Conservation (phyloP, 2,113 vertebrate genomes). For the Eclectus roratus region DNA sequence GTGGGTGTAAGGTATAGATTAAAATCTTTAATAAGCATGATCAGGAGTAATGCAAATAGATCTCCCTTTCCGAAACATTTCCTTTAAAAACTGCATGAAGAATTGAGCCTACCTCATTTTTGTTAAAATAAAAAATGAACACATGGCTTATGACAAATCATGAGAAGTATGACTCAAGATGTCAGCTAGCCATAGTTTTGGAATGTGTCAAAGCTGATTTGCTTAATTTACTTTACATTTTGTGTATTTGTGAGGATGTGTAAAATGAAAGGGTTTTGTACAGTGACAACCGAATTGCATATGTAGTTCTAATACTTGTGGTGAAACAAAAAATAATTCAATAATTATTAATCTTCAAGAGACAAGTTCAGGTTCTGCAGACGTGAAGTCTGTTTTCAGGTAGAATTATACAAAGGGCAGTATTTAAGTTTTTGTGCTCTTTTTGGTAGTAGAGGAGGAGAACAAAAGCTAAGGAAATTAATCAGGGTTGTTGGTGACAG, state of each 20-base stretch:
- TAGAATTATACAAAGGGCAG: neutral
- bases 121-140: slow-evolving; percentile 20
- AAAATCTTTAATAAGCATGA: neutral
- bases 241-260: neutral
- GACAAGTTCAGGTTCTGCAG: neutral
- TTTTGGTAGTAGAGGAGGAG: neutral
- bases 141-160: slow-evolving; percentile 28
- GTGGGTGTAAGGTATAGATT: neutral
- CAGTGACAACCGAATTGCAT: neutral
- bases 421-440: neutral
- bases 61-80: neutral
- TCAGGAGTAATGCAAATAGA: neutral
- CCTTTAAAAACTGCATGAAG: neutral
- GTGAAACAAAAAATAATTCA: neutral
- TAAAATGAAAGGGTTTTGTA: neutral
- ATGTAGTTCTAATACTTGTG: neutral
- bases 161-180: slow-evolving; percentile 34
- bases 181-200: neutral
- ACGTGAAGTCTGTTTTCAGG: neutral
- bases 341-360: neutral
- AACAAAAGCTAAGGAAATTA: neutral
- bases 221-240: neutral
- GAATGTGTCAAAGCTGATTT: neutral
- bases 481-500: neutral
- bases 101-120: neutral